These are phyloP conservation scores for Okapia johnstoni DNA, from an alignment of 2,113 vertebrate genomes.

Conservation along the genomic window DNA sequence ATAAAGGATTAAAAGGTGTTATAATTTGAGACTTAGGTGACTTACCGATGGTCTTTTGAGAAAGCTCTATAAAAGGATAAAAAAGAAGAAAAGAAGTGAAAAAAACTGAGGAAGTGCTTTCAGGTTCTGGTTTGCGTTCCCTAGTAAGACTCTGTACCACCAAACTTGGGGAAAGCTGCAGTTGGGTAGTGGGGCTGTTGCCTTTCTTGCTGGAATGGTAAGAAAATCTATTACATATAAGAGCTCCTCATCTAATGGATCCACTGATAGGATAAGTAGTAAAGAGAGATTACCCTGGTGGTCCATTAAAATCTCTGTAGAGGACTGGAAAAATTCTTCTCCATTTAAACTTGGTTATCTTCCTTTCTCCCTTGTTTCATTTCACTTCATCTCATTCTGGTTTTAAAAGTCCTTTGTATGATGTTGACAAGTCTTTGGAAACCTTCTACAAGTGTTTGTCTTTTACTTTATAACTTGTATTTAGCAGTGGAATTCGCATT, in stretches of 20 bases:
- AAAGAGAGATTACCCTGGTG: background rate
- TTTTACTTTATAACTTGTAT: background rate
- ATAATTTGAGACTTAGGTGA: background rate
- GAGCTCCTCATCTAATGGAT: background rate
- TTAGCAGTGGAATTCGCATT: background rate
- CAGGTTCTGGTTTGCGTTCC: background rate
- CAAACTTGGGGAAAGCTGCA: background rate
- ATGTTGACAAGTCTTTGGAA: background rate
- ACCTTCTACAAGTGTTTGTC: background rate
- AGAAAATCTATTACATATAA: background rate
- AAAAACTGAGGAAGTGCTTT: background rate
- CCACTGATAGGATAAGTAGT: background rate
- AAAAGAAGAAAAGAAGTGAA: background rate
- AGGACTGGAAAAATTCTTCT: background rate
- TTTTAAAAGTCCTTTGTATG: background rate
- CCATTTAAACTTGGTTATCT: background rate
- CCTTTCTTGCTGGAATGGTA: background rate
- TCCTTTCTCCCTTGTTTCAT: background rate
- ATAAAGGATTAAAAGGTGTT: background rate
- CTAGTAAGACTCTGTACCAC: background rate
- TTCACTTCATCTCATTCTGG: background rate
- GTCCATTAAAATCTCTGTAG: background rate
- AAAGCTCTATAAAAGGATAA: conserved; percentile 36
- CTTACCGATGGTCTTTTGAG: conserved; percentile 69
- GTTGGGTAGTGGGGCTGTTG: background rate